Percentiles rank a stretch among this genome's conserved stretches.
Evolutionary conservation across 2,888 invertebrate genomes (phyloP).

Genomic region (Drosophila sordidula): DNA sequence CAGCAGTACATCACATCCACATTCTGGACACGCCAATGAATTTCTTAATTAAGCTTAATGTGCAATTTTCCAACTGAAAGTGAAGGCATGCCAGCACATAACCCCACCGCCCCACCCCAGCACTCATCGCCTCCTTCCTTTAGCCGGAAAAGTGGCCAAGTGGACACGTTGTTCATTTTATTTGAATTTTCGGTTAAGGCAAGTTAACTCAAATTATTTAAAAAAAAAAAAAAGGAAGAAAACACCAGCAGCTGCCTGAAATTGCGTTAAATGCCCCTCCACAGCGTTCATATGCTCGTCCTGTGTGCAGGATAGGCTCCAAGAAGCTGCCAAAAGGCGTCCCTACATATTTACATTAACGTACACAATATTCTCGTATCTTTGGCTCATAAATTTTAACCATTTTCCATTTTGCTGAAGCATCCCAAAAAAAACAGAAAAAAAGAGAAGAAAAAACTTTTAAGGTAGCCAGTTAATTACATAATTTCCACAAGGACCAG

Average conservation of each 20-base stretch:
- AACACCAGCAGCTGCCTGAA: constrained; percentile 44
- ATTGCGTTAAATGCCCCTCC: constrained; percentile 54
- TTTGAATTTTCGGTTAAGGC: constrained; percentile 57
- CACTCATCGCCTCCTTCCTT: no score
- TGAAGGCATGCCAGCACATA: constrained; percentile 16
- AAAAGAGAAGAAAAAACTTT: constrained; percentile 57
- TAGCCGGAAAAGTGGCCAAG: constrained; percentile 10
- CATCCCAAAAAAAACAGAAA: not conserved
- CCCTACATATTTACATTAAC: constrained; percentile 18
- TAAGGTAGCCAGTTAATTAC: constrained; percentile 63
- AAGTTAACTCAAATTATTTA: constrained; percentile 45
- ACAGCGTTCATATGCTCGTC: constrained; percentile 35
- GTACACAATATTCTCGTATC: constrained; percentile 52
- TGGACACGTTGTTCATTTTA: constrained; percentile 63
- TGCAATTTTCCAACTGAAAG: constrained; percentile 58
- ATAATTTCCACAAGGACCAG: constrained; percentile 42
- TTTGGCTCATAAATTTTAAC: constrained; percentile 72
- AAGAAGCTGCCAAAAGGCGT: constrained; percentile 19
- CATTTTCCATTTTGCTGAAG: constrained; percentile 45
- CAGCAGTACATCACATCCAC: constrained; percentile 51
- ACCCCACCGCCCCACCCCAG: no score
- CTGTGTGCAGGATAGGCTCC: not conserved
- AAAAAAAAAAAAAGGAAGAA: constrained; percentile 9
- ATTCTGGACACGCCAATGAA: constrained; percentile 67
- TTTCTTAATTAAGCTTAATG: constrained; percentile 80